Evolutionary conservation across 2,888 invertebrate species (phyloP).

Genomic region (Euspilapteryx auroguttella): DNA sequence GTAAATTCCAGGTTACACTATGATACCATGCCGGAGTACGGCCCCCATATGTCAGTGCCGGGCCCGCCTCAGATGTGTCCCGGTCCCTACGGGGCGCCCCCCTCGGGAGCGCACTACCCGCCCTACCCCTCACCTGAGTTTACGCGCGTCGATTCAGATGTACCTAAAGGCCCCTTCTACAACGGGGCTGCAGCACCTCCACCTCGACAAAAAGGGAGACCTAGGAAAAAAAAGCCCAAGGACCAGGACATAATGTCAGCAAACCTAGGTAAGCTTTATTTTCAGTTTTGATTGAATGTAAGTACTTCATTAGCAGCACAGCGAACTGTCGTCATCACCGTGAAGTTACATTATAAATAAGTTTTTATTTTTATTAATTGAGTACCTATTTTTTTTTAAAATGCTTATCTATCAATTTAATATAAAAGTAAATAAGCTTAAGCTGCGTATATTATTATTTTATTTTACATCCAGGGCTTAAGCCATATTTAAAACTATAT

Average conservation of each 20-base stretch:
- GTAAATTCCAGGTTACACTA: slow-evolving; percentile 55
- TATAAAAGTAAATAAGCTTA: no score
- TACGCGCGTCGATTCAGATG: slow-evolving; percentile 47
- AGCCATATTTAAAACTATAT: no score
- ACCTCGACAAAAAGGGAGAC: slow-evolving; percentile 91
- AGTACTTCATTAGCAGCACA: slow-evolving; percentile 5
- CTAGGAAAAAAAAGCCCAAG: slow-evolving; percentile 90
- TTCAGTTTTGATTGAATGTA: slow-evolving; percentile 1
- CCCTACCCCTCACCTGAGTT: slow-evolving; percentile 63
- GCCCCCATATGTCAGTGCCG: slow-evolving; percentile 55
- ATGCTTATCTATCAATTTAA: no score
- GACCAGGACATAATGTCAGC: slow-evolving; percentile 85
- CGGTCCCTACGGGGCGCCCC: slow-evolving; percentile 54
- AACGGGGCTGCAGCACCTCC: slow-evolving; percentile 58
- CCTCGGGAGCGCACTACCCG: slow-evolving; percentile 46
- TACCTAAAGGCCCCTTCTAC: slow-evolving; percentile 59
- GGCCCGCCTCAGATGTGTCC: slow-evolving; percentile 62
- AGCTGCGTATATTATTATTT: no score
- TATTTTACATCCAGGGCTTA: no score
- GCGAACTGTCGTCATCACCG: no score
- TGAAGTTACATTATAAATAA: no score
- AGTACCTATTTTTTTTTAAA: no score
- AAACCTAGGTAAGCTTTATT: slow-evolving; percentile 71
- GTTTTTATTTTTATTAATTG: no score
- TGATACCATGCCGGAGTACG: slow-evolving; percentile 60